These are phyloP conservation scores for Acleris holmiana DNA, from an alignment of 2,888 invertebrate species.

Conservation along the genomic window DNA sequence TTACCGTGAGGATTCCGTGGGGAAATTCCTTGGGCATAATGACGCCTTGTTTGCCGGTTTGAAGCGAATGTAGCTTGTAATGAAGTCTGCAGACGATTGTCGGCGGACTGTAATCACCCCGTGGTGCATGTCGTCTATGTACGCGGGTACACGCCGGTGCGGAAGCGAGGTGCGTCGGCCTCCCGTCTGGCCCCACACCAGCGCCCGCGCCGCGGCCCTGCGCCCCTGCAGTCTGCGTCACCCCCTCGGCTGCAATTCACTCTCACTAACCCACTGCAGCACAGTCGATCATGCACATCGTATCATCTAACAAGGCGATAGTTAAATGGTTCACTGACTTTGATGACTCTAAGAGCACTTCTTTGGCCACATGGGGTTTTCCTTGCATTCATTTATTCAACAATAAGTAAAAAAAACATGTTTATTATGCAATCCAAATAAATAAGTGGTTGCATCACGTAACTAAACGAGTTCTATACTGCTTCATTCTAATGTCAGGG, in stretches of 20 bases:
- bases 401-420: no score
- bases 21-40: conserved; percentile 27
- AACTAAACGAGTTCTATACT: no score
- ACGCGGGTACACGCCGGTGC: conserved; percentile 57
- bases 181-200: conserved; percentile 82
- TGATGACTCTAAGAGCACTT: background rate
- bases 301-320: conserved; percentile 66
- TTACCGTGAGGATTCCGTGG: conserved; percentile 3
- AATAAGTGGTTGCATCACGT: no score
- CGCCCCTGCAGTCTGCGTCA: conserved; percentile 47
- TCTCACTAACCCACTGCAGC: conserved; percentile 85
- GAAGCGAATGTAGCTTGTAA: conserved; percentile 33
- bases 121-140: conserved; percentile 57
- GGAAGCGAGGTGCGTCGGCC: conserved; percentile 78
- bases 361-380: no score
- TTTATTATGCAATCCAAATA: no score
- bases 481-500: no score
- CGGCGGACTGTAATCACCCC: conserved; percentile 61
- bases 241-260: conserved; percentile 74
- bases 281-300: conserved; percentile 79
- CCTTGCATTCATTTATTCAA: no score
- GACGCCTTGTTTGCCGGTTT: conserved; percentile 33
- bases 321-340: background rate
- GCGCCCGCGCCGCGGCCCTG: conserved; percentile 57
- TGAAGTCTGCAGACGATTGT: conserved; percentile 42